phyloP scores from a whole-genome alignment of 2,113 vertebrate genomes.

The Clarias batrachus region DNA sequence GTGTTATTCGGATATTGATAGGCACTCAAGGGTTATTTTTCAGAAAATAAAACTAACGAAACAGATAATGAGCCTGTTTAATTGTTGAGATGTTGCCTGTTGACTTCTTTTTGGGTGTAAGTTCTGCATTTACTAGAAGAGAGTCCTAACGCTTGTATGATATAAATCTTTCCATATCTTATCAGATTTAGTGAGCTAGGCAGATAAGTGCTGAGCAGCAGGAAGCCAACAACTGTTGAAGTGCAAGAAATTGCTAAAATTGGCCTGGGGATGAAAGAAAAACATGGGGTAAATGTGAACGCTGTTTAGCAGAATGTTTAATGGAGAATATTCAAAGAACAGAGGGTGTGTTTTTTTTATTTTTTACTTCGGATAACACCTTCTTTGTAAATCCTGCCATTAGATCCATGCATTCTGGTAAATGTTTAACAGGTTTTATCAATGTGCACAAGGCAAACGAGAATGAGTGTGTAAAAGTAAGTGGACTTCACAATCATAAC shows the following conservation, averaged over 20 bases:
- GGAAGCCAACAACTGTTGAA: not conserved
- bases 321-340: not conserved
- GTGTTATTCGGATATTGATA: too few relatives aligned
- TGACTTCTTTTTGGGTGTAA: not conserved
- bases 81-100: not conserved
- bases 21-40: not conserved
- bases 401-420: not conserved
- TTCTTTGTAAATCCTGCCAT: not conserved
- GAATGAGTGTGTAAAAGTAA: not conserved
- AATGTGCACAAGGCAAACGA: too few relatives aligned
- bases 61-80: not conserved
- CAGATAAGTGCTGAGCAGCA: not conserved
- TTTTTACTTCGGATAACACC: not conserved
- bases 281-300: not conserved
- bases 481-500: not conserved
- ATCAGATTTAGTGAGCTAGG: not conserved
- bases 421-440: not conserved
- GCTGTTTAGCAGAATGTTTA: not conserved
- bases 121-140: not conserved
- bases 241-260: not conserved
- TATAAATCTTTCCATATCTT: slow-evolving; percentile 9
- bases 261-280: not conserved
- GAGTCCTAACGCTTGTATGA: not conserved
- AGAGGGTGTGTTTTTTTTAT: not conserved
- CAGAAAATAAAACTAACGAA: not conserved